Percentiles rank a stretch among this genome's conserved stretches.
Conservation (phyloP, 2,113 vertebrate genomes). For the Psilopsiagon aymara region DNA sequence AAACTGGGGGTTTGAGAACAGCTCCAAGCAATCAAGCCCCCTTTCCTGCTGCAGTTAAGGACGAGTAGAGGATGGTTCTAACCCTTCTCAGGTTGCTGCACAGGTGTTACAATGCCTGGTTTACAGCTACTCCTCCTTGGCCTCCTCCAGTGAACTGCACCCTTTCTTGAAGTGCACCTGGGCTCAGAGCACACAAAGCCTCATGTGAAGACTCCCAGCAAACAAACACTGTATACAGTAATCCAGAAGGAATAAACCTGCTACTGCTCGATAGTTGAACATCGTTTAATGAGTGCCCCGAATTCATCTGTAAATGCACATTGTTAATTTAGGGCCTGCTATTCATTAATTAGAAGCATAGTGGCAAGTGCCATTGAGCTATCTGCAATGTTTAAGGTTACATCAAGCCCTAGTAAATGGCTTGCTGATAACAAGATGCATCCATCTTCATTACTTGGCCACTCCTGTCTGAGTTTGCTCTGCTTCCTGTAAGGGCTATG, state of each 20-base stretch:
- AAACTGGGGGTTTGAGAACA: slow-evolving; percentile 9
- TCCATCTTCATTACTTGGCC: slow-evolving; percentile 97
- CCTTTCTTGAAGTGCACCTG: slow-evolving; percentile 59
- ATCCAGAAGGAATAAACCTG: slow-evolving; percentile 72
- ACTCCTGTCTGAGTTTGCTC: slow-evolving; percentile 87
- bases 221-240: slow-evolving; percentile 21
- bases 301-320: slow-evolving; percentile 92
- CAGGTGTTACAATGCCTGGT: slow-evolving; percentile 53
- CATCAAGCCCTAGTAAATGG: slow-evolving; percentile 93
- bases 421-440: slow-evolving; percentile 94
- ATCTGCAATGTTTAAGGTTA: slow-evolving; percentile 97
- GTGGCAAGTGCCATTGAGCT: slow-evolving; percentile 92
- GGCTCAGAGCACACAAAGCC: slow-evolving; percentile 61
- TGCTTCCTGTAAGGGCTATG: slow-evolving; percentile 86
- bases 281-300: slow-evolving; percentile 86
- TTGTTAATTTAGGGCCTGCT: slow-evolving; percentile 86
- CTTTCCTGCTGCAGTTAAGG: slow-evolving; percentile 26
- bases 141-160: background rate
- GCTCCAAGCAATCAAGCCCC: background rate
- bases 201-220: slow-evolving; percentile 48
- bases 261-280: slow-evolving; percentile 80
- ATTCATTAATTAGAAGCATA: slow-evolving; percentile 97
- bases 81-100: slow-evolving; percentile 29
- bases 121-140: slow-evolving; percentile 23
- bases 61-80: slow-evolving; percentile 22